Evolutionary conservation across 2,797 vertebrate genomes (phyloP).

Genomic region (Enteromius fasciolatus): DNA sequence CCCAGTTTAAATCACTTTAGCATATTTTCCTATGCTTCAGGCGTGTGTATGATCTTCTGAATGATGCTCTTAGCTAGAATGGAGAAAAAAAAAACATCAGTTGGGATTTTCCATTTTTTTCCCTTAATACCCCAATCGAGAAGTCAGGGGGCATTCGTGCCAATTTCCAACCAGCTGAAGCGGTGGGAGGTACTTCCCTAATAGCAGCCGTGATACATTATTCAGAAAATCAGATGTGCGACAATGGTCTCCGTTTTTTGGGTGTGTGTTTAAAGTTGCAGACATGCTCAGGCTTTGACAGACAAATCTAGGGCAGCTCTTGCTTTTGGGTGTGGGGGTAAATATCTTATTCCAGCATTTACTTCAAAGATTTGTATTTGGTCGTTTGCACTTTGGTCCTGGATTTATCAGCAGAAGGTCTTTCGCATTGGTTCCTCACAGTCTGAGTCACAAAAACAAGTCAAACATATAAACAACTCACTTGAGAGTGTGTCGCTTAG

Average conservation of each 20-base stretch:
- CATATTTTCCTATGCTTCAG: slow-evolving; percentile 66
- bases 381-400: slow-evolving; percentile 55
- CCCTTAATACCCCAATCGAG: slow-evolving; percentile 1
- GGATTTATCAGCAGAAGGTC: slow-evolving; percentile 23
- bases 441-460: slow-evolving; percentile 19
- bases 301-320: slow-evolving; percentile 57
- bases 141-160: slow-evolving; percentile 9
- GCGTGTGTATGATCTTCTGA: slow-evolving; percentile 69
- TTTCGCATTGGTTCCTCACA: slow-evolving; percentile 26
- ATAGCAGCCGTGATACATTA: slow-evolving; percentile 20
- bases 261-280: slow-evolving; percentile 20
- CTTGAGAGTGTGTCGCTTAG: neutral
- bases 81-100: slow-evolving; percentile 16
- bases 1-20: slow-evolving; percentile 69
- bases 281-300: slow-evolving; percentile 49
- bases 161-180: slow-evolving; percentile 7
- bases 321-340: slow-evolving; percentile 37
- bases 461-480: slow-evolving; percentile 13
- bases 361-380: slow-evolving; percentile 46
- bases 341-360: slow-evolving; percentile 39
- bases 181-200: neutral
- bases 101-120: neutral
- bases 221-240: neutral
- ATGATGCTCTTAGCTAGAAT: slow-evolving; percentile 59
- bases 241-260: neutral